These are phyloP conservation scores for Stomorhina lunata DNA, from an alignment of 2,888 invertebrate species.

Conservation along the genomic window DNA sequence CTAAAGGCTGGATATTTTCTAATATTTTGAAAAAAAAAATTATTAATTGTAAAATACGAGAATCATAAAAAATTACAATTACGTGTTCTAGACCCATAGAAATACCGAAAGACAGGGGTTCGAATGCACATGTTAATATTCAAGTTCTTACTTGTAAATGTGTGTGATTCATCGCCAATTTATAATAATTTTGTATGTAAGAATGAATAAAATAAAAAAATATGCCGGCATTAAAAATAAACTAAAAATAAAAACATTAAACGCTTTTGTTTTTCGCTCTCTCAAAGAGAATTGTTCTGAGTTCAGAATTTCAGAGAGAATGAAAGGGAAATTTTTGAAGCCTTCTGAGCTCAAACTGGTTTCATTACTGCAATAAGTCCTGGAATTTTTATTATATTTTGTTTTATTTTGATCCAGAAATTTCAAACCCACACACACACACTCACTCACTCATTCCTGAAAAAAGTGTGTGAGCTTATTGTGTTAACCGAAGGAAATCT, in stretches of 20 bases:
- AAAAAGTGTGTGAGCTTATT: no score
- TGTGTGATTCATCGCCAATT: constrained; percentile 17
- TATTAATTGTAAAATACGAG: no score
- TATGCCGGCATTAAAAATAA: constrained; percentile 14
- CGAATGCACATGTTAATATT: neutral
- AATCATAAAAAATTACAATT: no score
- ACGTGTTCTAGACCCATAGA: no score
- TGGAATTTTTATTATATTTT: neutral
- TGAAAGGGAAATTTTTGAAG: constrained; percentile 55
- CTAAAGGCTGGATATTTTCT: no score
- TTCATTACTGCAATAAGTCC: constrained; percentile 28
- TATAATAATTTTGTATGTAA: neutral
- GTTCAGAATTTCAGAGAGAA: constrained; percentile 13
- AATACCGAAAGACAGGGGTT: no score
- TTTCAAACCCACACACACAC: constrained; percentile 23
- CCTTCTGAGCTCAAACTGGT: constrained; percentile 28
- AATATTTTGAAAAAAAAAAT: no score
- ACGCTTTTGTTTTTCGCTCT: neutral
- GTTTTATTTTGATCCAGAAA: no score
- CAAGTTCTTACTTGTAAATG: neutral
- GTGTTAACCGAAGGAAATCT: no score
- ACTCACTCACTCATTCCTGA: neutral
- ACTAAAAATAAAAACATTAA: neutral
- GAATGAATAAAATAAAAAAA: neutral
- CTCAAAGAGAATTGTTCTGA: neutral